Base-by-base conservation (phyloP, 2,797 vertebrate species). In the Zenarchopterus dispar region DNA sequence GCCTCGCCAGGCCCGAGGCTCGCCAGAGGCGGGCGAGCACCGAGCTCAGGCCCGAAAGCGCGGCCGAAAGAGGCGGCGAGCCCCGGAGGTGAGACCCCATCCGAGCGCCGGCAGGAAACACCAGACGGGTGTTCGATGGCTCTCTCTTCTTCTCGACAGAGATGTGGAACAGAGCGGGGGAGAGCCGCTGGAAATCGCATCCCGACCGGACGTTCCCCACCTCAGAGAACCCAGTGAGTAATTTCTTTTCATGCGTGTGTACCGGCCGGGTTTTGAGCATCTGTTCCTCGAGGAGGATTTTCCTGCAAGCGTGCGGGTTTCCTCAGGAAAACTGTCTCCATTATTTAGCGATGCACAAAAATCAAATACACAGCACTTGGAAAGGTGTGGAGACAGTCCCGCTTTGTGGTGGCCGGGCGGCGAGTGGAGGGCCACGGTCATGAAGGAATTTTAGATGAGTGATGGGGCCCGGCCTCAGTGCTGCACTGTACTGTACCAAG, bases 81-180 rank as follows among this genome's bases (percentile, higher is more conserved):
- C 28, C 28, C 62, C 52, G 60, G 53, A 71, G 71, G 59, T 56
- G 59, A 56, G 73, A 84, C 82, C n/a, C 74, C 69, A 62, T 51
- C 22, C 61, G 46, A 53, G n/a, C 3, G 18, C 43, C 10, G 6
- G 36, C n/a, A 44, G 6, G 8, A 58, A 58, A 26, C 59, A 67
- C 54, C 61, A 24, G 60, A 76, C 50, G 8, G 72, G 65, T 76
- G n/a, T 71, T 87, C 88, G 67, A 84, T 78, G 75, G 83, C 78
- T 85, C 87, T 91, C 86, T 91, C 84, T 90, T 92, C 88, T 88
- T 81, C 84, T 86, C 68, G 80, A 83, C 87, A 91, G 91, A 90
- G 75, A 90, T 75, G 82, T 78, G 80, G 86, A 85, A 84, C 84
- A 80, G 57, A 60, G 66, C 17, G 23, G 59, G 8, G 68, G 63